Base-by-base conservation (phyloP, 2,113 vertebrate species). In the Holacanthus passer region DNA sequence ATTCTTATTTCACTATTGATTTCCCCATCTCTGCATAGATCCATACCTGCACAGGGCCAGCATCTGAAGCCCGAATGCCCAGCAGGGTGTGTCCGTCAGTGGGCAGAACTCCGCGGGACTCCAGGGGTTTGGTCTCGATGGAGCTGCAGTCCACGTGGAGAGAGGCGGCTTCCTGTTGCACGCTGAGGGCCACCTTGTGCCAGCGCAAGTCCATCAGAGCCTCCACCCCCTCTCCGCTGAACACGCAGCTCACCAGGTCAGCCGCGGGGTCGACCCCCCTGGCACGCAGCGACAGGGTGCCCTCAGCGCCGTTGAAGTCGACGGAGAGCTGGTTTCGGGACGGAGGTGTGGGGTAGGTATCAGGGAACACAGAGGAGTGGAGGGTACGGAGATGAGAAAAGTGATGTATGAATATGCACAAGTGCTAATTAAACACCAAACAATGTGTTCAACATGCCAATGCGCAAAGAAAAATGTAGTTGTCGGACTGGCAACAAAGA, bases 101-200 rank as follows among this genome's bases (percentile, higher is more conserved):
- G n/a, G 35, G 11, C n/a, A 97, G 0, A 0, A 29, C 58, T 3
- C 73, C 91, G 11, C 94, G 79, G 2, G 91, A 90, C 0, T 90
- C 95, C 92, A 99, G 89, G 0, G 97, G 96, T 86, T 96, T 96
- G 72, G 96, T 97, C 91, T 96, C 96, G 32, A 97, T 95, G 69
- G 96, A 96, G 67, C 91, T 37, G 76, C 98, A 99, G 94, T 99
- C 98, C 37, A 99, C 93, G 0, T 97, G 96, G 77, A 98, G 65
- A 0, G 97, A 96, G 50, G 94, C 94, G 0, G 95, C 89, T 0
- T 10, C 94, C 6, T 58, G 91, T 43, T 95, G 96, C 77, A 98
- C 87, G 0, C 96, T 97, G 87, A 99, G 78, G 19, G 74, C 94
- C 90, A 98, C 88, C 89, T 99, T 99, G 92, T 99, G 98, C 97